phyloP scores from a whole-genome alignment of 1,140 invertebrate species.

The Sinonovacula constricta region DNA sequence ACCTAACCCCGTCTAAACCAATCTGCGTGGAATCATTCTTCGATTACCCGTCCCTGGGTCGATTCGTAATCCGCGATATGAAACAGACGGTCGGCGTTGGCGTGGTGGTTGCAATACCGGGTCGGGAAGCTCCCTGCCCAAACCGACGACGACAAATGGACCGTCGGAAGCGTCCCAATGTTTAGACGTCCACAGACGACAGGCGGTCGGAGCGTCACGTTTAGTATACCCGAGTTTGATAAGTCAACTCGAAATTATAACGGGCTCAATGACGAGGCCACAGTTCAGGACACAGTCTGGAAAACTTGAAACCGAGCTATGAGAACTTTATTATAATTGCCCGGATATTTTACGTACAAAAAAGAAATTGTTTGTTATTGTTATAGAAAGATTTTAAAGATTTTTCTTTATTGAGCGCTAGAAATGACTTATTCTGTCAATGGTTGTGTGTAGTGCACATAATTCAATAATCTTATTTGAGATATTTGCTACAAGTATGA shows the following conservation, averaged over 20 bases:
- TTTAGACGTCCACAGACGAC: conserved; percentile 41
- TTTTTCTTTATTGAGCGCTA: no score
- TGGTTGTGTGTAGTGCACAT: no score
- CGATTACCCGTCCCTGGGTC: conserved; percentile 97
- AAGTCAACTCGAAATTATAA: conserved; percentile 26
- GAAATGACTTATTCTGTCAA: no score
- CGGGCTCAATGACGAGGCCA: conserved; percentile 30
- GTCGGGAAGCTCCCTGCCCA: conserved; percentile 39
- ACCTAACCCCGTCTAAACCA: conserved; percentile 91
- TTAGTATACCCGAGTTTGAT: conserved; percentile 45
- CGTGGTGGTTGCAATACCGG: conserved; percentile 84
- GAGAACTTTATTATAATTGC: no score
- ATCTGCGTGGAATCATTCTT: conserved; percentile 98
- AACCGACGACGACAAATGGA: conserved; percentile 50
- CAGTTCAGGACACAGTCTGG: conserved; percentile 47
- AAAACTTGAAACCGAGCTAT: conserved; percentile 33
- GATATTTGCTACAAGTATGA: no score
- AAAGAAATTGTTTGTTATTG: no score
- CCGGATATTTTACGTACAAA: no score
- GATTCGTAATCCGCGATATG: conserved; percentile 99
- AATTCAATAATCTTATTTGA: no score
- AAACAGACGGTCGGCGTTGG: conserved; percentile 98
- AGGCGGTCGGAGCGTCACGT: conserved; percentile 41
- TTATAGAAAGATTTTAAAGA: no score
- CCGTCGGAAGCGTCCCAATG: conserved; percentile 35